Percentiles rank a stretch among this genome's conserved stretches.
These are phyloP conservation scores for Cichladusa arquata DNA, from an alignment of 2,113 vertebrate genomes.

Conservation along the genomic window DNA sequence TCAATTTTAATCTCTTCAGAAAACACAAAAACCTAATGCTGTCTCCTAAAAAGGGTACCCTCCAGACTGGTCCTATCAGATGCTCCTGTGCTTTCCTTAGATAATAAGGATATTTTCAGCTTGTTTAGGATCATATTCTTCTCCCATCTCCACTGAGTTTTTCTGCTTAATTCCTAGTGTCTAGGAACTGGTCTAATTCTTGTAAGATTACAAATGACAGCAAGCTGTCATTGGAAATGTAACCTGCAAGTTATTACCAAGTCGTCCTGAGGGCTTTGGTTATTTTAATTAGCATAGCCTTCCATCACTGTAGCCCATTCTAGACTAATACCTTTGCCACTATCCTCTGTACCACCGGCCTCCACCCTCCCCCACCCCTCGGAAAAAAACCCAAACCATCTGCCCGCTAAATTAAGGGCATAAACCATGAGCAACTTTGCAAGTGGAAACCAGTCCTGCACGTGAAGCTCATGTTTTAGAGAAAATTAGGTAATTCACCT, in stretches of 20 bases:
- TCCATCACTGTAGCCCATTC: neutral
- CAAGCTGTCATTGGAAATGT: neutral
- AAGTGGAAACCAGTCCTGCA: neutral
- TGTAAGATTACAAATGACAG: neutral
- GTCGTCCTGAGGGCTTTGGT: neutral
- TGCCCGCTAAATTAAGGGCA: neutral
- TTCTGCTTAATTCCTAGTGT: neutral
- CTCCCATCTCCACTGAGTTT: neutral
- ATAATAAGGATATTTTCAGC: neutral
- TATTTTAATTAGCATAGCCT: neutral
- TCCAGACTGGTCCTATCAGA: neutral
- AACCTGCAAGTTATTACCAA: neutral
- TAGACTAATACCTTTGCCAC: neutral
- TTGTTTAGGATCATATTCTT: neutral
- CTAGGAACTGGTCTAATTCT: neutral
- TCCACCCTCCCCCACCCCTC: rapidly evolving
- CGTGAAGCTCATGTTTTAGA: rapidly evolving
- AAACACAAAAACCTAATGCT: neutral
- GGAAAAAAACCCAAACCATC: neutral
- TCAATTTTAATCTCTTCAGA: neutral
- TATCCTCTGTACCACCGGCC: neutral
- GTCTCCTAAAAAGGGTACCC: neutral
- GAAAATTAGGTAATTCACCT: neutral
- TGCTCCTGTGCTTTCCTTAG: neutral
- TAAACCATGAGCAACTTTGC: neutral